Evolutionary conservation across 2,113 vertebrate genomes (phyloP).

Genomic region (Microcebus lehilahytsara): DNA sequence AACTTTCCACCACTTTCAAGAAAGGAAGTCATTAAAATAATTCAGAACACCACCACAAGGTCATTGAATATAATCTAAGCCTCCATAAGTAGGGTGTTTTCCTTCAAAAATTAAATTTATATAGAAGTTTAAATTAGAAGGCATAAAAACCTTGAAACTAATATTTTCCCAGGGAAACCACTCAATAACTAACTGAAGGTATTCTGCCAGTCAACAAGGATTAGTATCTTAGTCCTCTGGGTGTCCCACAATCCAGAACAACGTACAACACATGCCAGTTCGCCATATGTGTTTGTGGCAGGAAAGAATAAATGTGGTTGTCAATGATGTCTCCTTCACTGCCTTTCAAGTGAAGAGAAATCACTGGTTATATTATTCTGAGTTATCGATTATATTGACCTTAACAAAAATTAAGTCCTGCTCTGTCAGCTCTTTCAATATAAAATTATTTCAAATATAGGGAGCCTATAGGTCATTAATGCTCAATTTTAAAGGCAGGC

Average conservation of each 20-base stretch:
- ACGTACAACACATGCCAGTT: background rate
- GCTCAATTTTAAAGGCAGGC: background rate
- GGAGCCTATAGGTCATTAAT: background rate
- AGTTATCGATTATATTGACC: background rate
- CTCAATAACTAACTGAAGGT: background rate
- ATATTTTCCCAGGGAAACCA: background rate
- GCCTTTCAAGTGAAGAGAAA: background rate
- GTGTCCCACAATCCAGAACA: background rate
- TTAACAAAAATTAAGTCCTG: background rate
- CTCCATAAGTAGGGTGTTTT: background rate
- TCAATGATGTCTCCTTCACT: background rate
- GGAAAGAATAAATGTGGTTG: background rate
- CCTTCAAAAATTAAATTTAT: background rate
- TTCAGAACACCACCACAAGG: background rate
- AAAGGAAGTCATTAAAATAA: background rate
- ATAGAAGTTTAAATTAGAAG: background rate
- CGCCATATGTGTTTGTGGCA: background rate
- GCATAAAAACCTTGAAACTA: background rate
- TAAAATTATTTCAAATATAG: background rate
- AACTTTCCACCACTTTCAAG: conserved; percentile 1
- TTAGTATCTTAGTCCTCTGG: background rate
- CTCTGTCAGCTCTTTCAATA: background rate
- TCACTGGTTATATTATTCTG: background rate
- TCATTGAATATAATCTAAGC: background rate
- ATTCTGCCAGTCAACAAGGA: background rate